These are phyloP conservation scores for Falco berigora DNA, from an alignment of 2,797 vertebrate genomes.

Conservation along the genomic window DNA sequence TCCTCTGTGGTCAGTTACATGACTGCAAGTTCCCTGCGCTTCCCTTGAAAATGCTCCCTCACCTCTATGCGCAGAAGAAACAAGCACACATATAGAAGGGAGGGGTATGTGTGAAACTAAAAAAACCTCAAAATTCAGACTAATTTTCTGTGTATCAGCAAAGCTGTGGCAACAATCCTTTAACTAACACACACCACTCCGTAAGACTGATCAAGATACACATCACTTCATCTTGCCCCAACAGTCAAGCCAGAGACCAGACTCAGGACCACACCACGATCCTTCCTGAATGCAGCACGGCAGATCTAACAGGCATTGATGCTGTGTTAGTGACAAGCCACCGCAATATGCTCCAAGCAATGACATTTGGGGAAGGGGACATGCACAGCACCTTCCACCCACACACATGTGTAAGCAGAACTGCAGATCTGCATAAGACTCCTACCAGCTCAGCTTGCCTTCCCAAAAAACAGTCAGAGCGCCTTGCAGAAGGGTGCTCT, in stretches of 20 bases:
- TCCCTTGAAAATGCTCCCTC: background rate
- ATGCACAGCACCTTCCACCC: background rate
- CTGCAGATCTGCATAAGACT: background rate
- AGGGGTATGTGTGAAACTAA: background rate
- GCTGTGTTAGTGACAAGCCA: background rate
- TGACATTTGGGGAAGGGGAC: background rate
- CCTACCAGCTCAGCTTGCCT: background rate
- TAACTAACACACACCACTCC: background rate
- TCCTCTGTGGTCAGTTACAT: background rate
- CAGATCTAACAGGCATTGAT: background rate
- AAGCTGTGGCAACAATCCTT: background rate
- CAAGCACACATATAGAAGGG: background rate
- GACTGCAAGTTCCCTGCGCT: background rate
- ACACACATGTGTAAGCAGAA: background rate
- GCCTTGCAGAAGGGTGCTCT: background rate
- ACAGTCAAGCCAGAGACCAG: background rate
- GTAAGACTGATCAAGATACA: background rate
- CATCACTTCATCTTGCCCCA: background rate
- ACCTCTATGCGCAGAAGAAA: background rate
- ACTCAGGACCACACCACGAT: accelerated
- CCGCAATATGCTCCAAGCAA: background rate
- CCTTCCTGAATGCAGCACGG: background rate
- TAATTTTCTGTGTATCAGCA: accelerated
- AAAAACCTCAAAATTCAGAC: background rate
- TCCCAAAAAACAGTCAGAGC: background rate